Conservation (phyloP, 2,113 vertebrate genomes). For the Austrofundulus limnaeus region DNA sequence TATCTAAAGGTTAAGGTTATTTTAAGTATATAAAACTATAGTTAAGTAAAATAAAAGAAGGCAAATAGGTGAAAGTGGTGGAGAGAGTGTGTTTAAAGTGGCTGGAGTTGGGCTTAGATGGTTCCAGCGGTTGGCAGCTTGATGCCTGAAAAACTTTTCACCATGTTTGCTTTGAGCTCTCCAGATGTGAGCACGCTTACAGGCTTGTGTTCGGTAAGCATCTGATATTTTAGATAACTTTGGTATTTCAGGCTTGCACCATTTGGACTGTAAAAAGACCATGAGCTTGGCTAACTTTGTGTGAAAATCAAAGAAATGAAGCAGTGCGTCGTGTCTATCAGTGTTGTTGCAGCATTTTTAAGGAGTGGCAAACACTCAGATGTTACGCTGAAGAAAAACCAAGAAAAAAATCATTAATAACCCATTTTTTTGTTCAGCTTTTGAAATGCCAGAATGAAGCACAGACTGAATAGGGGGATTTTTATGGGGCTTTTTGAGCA, state of each 20-base stretch:
- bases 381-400: not conserved
- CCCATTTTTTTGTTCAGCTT: not conserved
- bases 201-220: not conserved
- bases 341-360: not conserved
- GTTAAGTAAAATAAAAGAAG: not conserved
- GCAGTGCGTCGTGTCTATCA: not conserved
- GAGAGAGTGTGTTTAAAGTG: not conserved
- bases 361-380: not conserved
- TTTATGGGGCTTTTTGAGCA: not conserved
- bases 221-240: not conserved
- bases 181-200: not conserved
- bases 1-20: no score
- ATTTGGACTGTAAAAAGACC: not conserved
- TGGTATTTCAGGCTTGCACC: not conserved
- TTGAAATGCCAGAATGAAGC: not conserved
- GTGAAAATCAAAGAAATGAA: not conserved
- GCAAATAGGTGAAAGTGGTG: not conserved
- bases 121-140: not conserved
- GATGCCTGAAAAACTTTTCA: slow-evolving; percentile 3
- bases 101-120: not conserved
- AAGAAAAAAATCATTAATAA: no score
- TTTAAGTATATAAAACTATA: not conserved
- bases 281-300: not conserved
- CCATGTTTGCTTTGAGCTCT: slow-evolving; percentile 11
- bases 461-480: not conserved